phyloP scores from a whole-genome alignment of 37 sponge, comb jelly and placozoan genomes.

The Bolinopsis microptera region DNA sequence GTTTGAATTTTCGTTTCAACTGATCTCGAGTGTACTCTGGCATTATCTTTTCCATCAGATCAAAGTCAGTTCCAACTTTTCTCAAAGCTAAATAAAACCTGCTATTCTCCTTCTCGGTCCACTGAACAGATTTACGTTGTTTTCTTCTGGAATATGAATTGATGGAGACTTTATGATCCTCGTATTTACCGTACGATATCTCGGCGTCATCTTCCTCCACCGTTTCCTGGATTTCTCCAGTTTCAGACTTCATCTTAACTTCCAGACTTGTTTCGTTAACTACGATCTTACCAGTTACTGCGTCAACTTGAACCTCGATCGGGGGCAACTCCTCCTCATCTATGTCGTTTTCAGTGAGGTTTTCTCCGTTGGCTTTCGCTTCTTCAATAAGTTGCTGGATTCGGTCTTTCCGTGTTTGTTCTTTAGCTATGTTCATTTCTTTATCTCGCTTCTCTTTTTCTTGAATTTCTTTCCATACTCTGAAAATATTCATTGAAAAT shows the following conservation, averaged over 20 bases:
- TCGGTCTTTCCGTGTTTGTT: not conserved
- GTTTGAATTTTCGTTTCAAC: constrained; percentile 39
- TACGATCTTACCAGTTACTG: constrained; percentile 34
- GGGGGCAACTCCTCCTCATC: constrained; percentile 19
- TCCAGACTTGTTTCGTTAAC: constrained; percentile 48
- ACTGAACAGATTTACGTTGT: not conserved
- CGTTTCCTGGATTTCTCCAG: constrained; percentile 31
- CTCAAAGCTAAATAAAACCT: constrained; percentile 48
- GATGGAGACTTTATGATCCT: constrained; percentile 44
- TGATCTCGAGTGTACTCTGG: constrained; percentile 55
- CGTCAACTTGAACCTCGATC: constrained; percentile 28
- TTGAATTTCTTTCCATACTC: constrained; percentile 35
- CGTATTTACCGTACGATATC: constrained; percentile 41
- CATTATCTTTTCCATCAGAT: constrained; percentile 28
- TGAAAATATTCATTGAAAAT: too few species aligned
- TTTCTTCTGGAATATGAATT: constrained; percentile 49
- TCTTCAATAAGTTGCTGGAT: constrained; percentile 52
- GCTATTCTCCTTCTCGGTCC: not conserved
- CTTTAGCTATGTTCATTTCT: not conserved
- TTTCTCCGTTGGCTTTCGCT: constrained; percentile 7
- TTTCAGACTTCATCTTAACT: constrained; percentile 56
- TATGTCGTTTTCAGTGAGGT: not conserved
- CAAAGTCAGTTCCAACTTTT: constrained; percentile 64
- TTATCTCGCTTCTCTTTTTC: constrained; percentile 1
- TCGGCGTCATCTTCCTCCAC: constrained; percentile 45